Percentiles rank a stretch among this genome's conserved stretches.
Evolutionary conservation across 2,888 invertebrate genomes (phyloP).

Genomic region (Cephonodes hylas): DNA sequence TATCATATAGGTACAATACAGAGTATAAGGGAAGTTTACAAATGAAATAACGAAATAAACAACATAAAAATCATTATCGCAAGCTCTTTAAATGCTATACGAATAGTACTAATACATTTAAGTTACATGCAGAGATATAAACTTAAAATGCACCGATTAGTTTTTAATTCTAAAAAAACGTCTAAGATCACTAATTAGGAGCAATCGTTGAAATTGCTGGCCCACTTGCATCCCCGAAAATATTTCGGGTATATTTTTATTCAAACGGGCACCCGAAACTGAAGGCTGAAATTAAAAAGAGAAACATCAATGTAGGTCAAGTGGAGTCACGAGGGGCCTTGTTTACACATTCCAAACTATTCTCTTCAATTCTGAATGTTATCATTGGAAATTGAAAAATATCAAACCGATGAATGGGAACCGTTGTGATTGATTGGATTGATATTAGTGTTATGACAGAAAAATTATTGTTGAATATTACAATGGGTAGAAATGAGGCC

Average conservation of each 20-base stretch:
- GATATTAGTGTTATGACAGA: not conserved
- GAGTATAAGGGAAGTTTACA: no score
- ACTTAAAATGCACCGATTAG: no score
- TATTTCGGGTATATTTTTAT: not conserved
- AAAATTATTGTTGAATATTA: no score
- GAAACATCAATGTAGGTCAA: conserved; percentile 6
- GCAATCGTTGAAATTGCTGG: not conserved
- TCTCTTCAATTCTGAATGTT: not conserved
- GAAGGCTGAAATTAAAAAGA: not conserved
- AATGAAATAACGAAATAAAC: no score
- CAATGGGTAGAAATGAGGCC: no score
- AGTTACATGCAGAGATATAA: no score
- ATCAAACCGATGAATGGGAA: not conserved
- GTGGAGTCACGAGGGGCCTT: not conserved
- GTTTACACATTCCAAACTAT: conserved; percentile 4
- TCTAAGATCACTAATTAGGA: not conserved
- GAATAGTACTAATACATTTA: no score
- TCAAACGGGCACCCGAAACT: not conserved
- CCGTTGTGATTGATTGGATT: not conserved
- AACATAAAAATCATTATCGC: no score
- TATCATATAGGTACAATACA: no score
- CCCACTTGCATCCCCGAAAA: not conserved
- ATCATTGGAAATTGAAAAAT: not conserved
- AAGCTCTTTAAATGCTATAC: no score
- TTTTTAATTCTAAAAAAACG: not conserved